A percentile compares a stretch with the other conserved stretches of the same genome.
Evolutionary conservation across 2,888 invertebrate species (phyloP).

Genomic region (Hololepta plana): DNA sequence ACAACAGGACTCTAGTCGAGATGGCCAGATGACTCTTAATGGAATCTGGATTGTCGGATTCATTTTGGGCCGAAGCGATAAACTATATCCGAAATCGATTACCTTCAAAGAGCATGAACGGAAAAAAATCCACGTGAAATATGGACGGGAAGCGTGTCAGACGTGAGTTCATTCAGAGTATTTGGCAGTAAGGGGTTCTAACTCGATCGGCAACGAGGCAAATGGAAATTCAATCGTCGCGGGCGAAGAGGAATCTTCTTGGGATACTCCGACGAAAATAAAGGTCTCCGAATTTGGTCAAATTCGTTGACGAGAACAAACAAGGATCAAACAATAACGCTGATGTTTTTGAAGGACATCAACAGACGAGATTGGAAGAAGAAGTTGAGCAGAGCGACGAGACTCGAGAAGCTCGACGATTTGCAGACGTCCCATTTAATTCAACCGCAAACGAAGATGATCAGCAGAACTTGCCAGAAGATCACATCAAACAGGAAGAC

Average conservation of each 20-base stretch:
- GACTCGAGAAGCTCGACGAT: too few relatives aligned
- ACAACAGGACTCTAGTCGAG: conserved; percentile 16
- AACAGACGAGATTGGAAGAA: too few relatives aligned
- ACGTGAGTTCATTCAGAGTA: conserved; percentile 8
- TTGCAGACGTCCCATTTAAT: too few relatives aligned
- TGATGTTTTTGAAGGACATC: too few relatives aligned
- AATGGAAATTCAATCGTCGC: conserved; percentile 10
- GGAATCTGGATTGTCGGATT: conserved; percentile 9
- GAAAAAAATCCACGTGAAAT: conserved; percentile 11
- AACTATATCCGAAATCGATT: conserved; percentile 15
- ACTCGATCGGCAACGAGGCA: conserved; percentile 2
- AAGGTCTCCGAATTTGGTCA: conserved; percentile 2
- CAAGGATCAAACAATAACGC: too few relatives aligned
- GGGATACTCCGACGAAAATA: conserved; percentile 8
- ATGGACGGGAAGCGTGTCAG: conserved; percentile 8
- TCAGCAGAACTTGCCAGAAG: too few relatives aligned
- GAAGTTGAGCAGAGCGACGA: too few relatives aligned
- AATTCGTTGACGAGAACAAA: too few relatives aligned
- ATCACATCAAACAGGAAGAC: too few relatives aligned
- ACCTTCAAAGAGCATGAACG: conserved; percentile 9
- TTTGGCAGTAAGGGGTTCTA: conserved; percentile 11
- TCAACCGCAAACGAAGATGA: too few relatives aligned
- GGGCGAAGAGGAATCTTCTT: conserved; percentile 9
- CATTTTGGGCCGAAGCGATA: conserved; percentile 17
- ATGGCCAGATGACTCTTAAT: conserved; percentile 14